phyloP scores from a whole-genome alignment of 1,140 invertebrate genomes.

The Colletes gigas region DNA sequence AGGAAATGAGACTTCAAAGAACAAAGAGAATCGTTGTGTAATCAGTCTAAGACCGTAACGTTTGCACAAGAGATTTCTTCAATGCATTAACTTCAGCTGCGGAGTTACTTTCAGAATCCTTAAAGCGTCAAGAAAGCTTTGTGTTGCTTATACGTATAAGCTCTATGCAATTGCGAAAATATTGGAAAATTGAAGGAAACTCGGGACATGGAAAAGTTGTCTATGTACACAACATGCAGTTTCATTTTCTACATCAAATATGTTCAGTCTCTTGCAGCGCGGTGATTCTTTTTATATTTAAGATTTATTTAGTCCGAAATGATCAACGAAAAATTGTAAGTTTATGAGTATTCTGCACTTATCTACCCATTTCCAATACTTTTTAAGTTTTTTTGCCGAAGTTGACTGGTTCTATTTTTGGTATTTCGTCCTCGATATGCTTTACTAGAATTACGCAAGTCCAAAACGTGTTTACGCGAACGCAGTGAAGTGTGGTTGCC shows the following conservation, averaged over 20 bases:
- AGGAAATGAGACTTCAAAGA: neutral
- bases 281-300: neutral
- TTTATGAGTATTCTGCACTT: slow-evolving; percentile 13
- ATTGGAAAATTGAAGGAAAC: neutral
- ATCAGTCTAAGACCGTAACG: neutral
- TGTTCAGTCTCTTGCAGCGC: neutral
- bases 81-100: slow-evolving; percentile 5
- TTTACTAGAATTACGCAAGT: neutral
- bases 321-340: no score
- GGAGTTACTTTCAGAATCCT: neutral
- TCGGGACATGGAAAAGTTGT: neutral
- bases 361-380: slow-evolving; percentile 2
- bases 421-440: slow-evolving; percentile 18
- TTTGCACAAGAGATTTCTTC: slow-evolving; percentile 9
- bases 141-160: neutral
- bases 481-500: slow-evolving; percentile 18
- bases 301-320: no score
- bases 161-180: neutral
- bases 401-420: slow-evolving; percentile 31
- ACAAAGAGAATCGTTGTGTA: slow-evolving; percentile 2
- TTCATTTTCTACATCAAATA: neutral
- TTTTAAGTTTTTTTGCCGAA: slow-evolving; percentile 41
- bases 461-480: slow-evolving; percentile 24
- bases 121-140: neutral
- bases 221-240: neutral